phyloP scores from a whole-genome alignment of 2,113 vertebrate species.

The Uria lomvia region DNA sequence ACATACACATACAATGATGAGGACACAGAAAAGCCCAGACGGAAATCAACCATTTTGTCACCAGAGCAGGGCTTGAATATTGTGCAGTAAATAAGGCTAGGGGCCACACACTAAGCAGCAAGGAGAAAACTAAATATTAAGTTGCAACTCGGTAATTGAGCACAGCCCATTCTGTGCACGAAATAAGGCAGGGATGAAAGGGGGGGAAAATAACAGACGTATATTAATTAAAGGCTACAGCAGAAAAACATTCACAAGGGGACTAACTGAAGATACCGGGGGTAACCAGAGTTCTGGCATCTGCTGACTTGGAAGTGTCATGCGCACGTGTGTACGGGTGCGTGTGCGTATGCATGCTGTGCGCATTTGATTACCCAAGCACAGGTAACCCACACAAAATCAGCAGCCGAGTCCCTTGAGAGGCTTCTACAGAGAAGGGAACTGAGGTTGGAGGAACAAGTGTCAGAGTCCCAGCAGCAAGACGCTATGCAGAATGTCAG shows the following conservation, averaged over 20 bases:
- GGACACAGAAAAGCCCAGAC: neutral
- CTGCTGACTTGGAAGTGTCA: neutral
- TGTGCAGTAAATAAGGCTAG: neutral
- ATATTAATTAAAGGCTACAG: neutral
- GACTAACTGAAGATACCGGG: neutral
- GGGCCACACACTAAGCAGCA: neutral
- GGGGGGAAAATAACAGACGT: neutral
- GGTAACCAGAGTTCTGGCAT: neutral
- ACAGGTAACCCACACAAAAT: neutral
- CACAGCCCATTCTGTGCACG: neutral
- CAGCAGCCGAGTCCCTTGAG: neutral
- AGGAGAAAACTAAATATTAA: neutral
- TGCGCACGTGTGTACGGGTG: accelerated
- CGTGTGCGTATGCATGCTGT: neutral
- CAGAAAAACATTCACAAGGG: neutral
- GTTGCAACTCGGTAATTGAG: neutral
- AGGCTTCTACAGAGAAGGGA: neutral
- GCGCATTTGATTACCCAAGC: neutral
- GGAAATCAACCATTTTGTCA: neutral
- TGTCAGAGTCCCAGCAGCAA: neutral
- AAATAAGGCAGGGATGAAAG: neutral
- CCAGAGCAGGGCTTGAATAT: neutral
- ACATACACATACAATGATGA: neutral
- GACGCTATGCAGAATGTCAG: neutral
- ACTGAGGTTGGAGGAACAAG: neutral